Evolutionary conservation across 2,888 invertebrate species (phyloP).

Genomic region (Prenolepis imparis): DNA sequence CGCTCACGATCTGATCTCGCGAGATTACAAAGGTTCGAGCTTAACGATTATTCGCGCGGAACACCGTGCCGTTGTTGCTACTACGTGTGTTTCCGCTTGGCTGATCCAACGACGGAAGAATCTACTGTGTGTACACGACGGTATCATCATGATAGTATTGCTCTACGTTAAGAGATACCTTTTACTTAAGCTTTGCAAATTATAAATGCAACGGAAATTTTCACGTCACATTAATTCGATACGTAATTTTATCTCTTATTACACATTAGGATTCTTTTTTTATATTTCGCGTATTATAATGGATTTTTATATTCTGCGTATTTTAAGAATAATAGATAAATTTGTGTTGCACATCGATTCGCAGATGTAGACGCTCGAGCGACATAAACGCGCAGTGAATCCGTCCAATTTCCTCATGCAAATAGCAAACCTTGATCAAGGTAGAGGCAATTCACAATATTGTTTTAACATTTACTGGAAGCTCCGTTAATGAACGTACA

Average conservation of each 20-base stretch:
- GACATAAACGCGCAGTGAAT: not conserved
- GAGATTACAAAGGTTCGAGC: constrained; percentile 54
- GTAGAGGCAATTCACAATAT: constrained; percentile 30
- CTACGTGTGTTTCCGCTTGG: constrained; percentile 34
- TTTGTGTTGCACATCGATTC: not conserved
- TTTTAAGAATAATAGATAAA: constrained; percentile 16
- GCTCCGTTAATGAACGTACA: constrained; percentile 38
- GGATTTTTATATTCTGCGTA: not conserved
- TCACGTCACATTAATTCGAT: not conserved
- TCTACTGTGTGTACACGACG: constrained; percentile 12
- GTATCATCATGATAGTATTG: not conserved
- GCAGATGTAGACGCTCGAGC: not conserved
- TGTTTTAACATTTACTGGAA: constrained; percentile 41
- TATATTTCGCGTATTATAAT: not conserved
- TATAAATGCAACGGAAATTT: constrained; percentile 8
- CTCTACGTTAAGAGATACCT: constrained; percentile 4
- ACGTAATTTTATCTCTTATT: no score
- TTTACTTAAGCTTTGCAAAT: constrained; percentile 15
- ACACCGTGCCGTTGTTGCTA: constrained; percentile 28
- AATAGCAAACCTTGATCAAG: constrained; percentile 42
- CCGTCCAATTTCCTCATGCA: constrained; percentile 43
- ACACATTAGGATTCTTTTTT: not conserved
- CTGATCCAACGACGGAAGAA: constrained; percentile 22
- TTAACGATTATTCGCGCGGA: constrained; percentile 55
- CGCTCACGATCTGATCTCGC: constrained; percentile 51